Conservation (phyloP, 2,888 invertebrate genomes). For the Thereva unica region DNA sequence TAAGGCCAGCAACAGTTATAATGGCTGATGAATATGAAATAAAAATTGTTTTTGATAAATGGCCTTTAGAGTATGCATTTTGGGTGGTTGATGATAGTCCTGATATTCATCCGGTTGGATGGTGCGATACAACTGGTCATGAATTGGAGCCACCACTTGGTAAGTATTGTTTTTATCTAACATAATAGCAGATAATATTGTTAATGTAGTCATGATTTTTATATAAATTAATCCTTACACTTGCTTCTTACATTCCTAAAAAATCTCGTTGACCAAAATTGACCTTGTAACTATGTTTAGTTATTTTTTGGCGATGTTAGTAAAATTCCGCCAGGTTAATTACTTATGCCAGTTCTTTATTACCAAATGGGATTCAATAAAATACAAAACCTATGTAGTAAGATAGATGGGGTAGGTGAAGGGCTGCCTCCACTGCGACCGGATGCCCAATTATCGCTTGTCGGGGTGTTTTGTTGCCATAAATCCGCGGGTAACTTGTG, state of each 20-base stretch:
- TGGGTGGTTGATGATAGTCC: slow-evolving; percentile 91
- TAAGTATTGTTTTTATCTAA: slow-evolving; percentile 55
- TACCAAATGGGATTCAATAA: no score
- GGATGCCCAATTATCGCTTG: no score
- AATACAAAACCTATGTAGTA: no score
- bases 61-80: slow-evolving; percentile 80
- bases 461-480: no score
- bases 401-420: no score
- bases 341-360: no score
- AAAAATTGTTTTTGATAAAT: slow-evolving; percentile 84
- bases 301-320: no score
- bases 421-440: no score
- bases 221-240: not conserved
- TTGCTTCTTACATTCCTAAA: not conserved
- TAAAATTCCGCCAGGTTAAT: no score
- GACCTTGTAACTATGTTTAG: no score
- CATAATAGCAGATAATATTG: not conserved
- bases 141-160: slow-evolving; percentile 83
- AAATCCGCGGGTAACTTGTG: no score
- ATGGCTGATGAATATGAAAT: slow-evolving; percentile 77
- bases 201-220: not conserved
- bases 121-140: slow-evolving; percentile 89
- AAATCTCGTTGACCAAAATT: no score
- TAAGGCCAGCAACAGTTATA: slow-evolving; percentile 82
- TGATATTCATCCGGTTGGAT: slow-evolving; percentile 89